Percentiles rank a stretch among this genome's conserved stretches.
Conservation (phyloP, 53 echinoderm and acorn worm species). For the Echinometra lucunter region DNA sequence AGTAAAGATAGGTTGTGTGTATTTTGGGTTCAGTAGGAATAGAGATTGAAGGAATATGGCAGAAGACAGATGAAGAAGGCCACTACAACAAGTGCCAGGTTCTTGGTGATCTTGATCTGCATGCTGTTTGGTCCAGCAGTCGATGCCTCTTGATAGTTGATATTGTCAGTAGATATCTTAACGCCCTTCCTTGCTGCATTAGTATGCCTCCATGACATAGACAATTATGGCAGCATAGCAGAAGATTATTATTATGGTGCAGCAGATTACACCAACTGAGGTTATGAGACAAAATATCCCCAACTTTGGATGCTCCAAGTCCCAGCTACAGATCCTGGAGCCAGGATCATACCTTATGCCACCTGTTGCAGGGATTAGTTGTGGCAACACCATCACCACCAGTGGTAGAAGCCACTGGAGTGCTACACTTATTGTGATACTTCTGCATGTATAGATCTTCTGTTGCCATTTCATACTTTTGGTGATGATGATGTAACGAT, state of each 20-base stretch:
- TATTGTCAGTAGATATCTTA: not conserved
- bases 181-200: not conserved
- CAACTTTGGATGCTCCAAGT: not conserved
- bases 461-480: not conserved
- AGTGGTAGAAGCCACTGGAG: conserved; percentile 40
- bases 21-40: not conserved
- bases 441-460: not conserved
- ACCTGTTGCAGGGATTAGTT: conserved; percentile 28
- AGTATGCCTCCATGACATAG: conserved; percentile 13
- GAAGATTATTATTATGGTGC: conserved; percentile 10
- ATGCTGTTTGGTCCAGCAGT: not conserved
- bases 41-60: not conserved
- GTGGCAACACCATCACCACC: conserved; percentile 34
- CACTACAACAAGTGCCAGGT: conserved; percentile 46
- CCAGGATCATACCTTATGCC: not conserved
- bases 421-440: not conserved
- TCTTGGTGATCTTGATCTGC: conserved; percentile 59
- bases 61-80: conserved; percentile 52
- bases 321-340: conserved; percentile 25
- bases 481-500: conserved; percentile 52
- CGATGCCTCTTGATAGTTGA: not conserved
- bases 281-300: not conserved
- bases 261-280: not conserved
- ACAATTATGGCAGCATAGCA: conserved; percentile 18
- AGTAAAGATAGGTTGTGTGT: not conserved